Base-by-base conservation (phyloP, 35 echinoderm and acorn worm species). In the Diadema setosum region DNA sequence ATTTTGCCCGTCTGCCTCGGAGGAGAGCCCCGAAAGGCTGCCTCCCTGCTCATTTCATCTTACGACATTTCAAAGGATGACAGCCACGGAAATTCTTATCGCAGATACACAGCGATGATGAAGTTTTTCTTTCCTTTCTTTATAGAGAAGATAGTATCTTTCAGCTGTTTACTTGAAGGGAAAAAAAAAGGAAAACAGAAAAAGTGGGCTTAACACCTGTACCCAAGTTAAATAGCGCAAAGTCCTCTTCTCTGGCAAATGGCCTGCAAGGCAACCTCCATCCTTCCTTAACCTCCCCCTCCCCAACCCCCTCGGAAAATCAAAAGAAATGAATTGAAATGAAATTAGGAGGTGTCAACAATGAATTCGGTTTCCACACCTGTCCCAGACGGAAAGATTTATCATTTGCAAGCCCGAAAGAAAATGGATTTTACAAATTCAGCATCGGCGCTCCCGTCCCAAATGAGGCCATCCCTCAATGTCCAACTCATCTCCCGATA, bases 351-450 rank as follows among this genome's bases (percentile, higher is more conserved):
- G 73, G 73, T 78, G 73, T 78, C 73, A 78, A 78, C 33, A 41
- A 78, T 78, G 73, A 78, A 78, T 78, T 78, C 39, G 73, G 73
- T 78, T 78, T 78, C 73, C 73, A 44, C 73, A 78, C 73, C 73
- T 78, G 73, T 44, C 40, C 40, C 40, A 44, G 73, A 78, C 73
- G 40, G 73, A 78, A 44, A 78, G 73, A 78, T 78, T 78, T 78
- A 78, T 78, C 73, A 78, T 78, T 78, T 44, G 63, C 16, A 34
- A 67, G 63, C 27, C 37, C 63, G 63, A 67, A 67, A 27, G 63
- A 67, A 67, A 67, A 67, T 67, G 63, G 63, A 67, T 67, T 67
- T 67, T 34, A 67, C 63, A 67, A 67, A 67, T 67, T 67, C 63
- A 67, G 27, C 63, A 34, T n/a, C 63, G 30, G 63, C 63, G 37